Conservation (phyloP, 1,140 invertebrate species). For the Tetramorium alpestre region DNA sequence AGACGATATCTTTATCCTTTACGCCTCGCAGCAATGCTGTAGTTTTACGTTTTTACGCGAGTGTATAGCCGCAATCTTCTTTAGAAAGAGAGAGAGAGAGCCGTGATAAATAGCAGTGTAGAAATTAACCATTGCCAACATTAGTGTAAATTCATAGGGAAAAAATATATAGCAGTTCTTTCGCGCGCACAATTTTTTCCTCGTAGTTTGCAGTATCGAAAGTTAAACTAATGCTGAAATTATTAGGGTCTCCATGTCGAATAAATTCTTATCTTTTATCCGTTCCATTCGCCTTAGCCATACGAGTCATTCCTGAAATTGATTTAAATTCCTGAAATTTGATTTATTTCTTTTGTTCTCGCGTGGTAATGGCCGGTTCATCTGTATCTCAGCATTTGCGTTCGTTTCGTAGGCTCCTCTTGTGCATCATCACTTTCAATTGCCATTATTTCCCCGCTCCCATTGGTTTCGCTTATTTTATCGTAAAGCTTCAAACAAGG, state of each 20-base stretch:
- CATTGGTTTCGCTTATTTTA: background rate
- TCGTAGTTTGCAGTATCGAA: background rate
- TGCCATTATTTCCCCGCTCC: background rate
- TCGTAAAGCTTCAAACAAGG: background rate
- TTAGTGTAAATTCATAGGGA: background rate
- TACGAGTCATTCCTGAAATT: background rate
- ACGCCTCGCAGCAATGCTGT: background rate
- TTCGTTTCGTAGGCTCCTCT: background rate
- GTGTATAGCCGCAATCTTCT: background rate
- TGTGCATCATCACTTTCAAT: slow-evolving; percentile 43
- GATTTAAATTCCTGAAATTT: no score
- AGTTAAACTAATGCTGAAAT: background rate
- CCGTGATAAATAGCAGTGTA: background rate
- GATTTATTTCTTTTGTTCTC: background rate
- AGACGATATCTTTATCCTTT: slow-evolving; percentile 20
- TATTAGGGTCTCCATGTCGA: background rate
- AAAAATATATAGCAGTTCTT: background rate
- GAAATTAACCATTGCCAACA: background rate
- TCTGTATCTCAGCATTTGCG: background rate
- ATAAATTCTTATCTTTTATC: slow-evolving; percentile 45
- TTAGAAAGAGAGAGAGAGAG: background rate
- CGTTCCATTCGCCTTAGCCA: background rate
- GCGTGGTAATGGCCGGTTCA: background rate
- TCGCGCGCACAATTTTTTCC: background rate
- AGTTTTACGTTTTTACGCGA: background rate